Base-by-base conservation (phyloP, 2,113 vertebrate species). In the Cercopithecus mona region DNA sequence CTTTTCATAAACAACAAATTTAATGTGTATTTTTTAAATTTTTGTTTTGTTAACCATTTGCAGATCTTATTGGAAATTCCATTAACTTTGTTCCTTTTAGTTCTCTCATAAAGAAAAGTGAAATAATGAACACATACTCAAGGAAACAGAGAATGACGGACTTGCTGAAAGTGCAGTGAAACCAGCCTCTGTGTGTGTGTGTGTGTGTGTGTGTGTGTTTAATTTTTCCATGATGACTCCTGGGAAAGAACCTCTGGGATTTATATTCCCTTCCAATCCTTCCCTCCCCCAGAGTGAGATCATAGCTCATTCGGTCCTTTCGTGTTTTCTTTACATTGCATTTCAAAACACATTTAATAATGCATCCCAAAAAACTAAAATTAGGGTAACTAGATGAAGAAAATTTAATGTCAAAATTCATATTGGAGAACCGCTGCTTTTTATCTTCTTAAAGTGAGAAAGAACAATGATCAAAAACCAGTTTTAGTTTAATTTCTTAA, bases 401-500 rank as follows among this genome's bases (percentile, higher is more conserved):
- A 85, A 72, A 7, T 72, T 93, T 87, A 94, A 90, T 83, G 40
- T 79, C 40, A 83, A 79, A 87, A 92, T 94, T 94, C 27, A 25
- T 59, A 27, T 14, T 90, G 16, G 27, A 90, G 30, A 96, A 84
- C 84, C 76, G 13, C 80, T 94, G 64, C 88, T 86, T 57, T 84
- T 86, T 76, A 84, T 86, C 50, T 32, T 68, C 73, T 59, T 90
- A 90, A 96, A 95, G 92, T 88, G 2, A 27, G 17, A 87, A 85
- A 30, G 6, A 95, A 76, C 5, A 48, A 38, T 85, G 6, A 81
- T 48, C 16, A 93, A 95, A 96, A 72, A 7, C 8, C 4, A 59
- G 16, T 88, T 92, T 95, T 68, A 59, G 50, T 80, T 96, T 92
- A 85, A 55, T 91, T 88, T 85, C 66, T 50, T 32, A 50, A 94